A percentile compares a stretch with the other conserved stretches of the same genome.
Evolutionary conservation across 2,888 invertebrate species (phyloP).

Genomic region (Tineola bisselliella): DNA sequence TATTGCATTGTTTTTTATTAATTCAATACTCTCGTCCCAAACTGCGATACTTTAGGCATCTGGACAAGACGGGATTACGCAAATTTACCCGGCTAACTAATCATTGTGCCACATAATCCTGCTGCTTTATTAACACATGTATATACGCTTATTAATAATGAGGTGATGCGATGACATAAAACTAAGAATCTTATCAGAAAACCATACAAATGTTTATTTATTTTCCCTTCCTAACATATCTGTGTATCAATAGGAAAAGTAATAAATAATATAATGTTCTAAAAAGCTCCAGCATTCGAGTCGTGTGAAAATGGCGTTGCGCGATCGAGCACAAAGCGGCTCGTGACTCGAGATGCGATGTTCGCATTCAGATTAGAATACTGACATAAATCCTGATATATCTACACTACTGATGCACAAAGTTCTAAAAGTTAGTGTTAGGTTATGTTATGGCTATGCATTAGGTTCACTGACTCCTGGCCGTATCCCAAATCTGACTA

Average conservation of each 20-base stretch:
- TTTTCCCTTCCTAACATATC: neutral
- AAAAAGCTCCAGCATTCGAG: slow-evolving; percentile 18
- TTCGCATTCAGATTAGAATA: slow-evolving; percentile 50
- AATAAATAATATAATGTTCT: neutral
- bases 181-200: neutral
- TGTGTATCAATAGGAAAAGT: slow-evolving; percentile 1
- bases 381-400: slow-evolving; percentile 57
- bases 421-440: no score
- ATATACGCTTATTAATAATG: neutral
- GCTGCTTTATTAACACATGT: no score
- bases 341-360: slow-evolving; percentile 55
- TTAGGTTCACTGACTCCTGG: no score
- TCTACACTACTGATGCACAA: slow-evolving; percentile 21
- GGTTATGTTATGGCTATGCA: no score
- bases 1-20: no score
- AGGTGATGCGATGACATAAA: neutral
- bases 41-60: no score
- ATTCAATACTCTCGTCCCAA: no score
- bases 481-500: no score
- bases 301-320: slow-evolving; percentile 41
- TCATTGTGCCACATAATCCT: no score
- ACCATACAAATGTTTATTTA: neutral
- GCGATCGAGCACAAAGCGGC: slow-evolving; percentile 40
- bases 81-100: no score
- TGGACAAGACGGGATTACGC: no score